Evolutionary conservation across 2,888 invertebrate genomes (phyloP).

Genomic region (Hirtodrosophila trivittata): DNA sequence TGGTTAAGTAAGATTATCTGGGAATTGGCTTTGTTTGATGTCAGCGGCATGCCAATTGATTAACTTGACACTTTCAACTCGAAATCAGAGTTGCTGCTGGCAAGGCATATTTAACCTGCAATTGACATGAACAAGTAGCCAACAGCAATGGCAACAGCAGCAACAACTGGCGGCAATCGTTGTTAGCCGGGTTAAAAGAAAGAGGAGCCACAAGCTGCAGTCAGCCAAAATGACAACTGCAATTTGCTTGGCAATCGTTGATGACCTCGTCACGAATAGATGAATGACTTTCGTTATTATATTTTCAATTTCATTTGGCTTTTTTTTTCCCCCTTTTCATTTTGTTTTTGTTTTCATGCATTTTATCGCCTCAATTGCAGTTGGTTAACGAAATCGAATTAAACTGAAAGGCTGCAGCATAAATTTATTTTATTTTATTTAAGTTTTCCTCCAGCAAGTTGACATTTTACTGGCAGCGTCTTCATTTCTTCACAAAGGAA

Average conservation of each 20-base stretch:
- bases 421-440: constrained; percentile 2
- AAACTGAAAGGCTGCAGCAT: constrained; percentile 7
- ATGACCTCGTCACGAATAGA: constrained; percentile 80
- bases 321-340: constrained; percentile 17
- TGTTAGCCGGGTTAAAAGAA: constrained; percentile 15
- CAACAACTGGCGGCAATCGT: constrained; percentile 27
- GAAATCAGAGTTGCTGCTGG: constrained; percentile 32
- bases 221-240: constrained; percentile 48
- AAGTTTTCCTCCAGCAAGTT: constrained; percentile 28
- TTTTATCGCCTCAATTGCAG: constrained; percentile 22
- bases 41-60: constrained; percentile 72
- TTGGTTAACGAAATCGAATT: constrained; percentile 12
- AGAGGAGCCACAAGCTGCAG: constrained; percentile 21
- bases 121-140: constrained; percentile 62
- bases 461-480: constrained; percentile 66
- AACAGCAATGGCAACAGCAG: constrained; percentile 24
- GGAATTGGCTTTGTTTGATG: constrained; percentile 49
- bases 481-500: constrained; percentile 62
- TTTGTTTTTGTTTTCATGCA: not conserved
- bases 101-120: constrained; percentile 48
- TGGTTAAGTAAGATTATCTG: not conserved
- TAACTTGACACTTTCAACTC: constrained; percentile 68
- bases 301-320: constrained; percentile 65
- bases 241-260: constrained; percentile 72
- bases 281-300: constrained; percentile 77